Base-by-base conservation (phyloP, 1,140 invertebrate genomes). In the Drosophila neocordata region DNA sequence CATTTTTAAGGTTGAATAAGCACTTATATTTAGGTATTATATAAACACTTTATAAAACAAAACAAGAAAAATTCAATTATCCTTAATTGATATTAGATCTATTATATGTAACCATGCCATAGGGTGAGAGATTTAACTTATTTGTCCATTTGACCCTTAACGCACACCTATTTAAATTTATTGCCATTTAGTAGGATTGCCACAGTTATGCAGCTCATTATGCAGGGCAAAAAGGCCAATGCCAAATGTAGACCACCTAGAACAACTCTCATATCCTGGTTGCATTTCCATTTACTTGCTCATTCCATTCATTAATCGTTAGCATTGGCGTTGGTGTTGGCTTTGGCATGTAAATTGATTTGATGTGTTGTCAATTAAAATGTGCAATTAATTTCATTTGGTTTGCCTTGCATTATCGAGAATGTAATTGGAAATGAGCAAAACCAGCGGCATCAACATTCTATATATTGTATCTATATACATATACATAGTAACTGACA, bases 331-430 rank as follows among this genome's bases (percentile, higher is more conserved):
- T 52, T 38, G 52, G 24, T 15, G 4, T 31, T 38, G 13, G 9
- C 4, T n/a, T 12, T 51, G 66, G 59, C 75, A 70, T 70, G 83
- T 72, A 87, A 88, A 88, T 87, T 87, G 83, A 87, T 87, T 87
- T 88, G 83, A 87, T 87, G 69, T 66, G 79, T 83, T 87, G 83
- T 88, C 83, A 88, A 87, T 87, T 88, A 88, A 87, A 87, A 87
- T 83, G 83, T 88, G 83, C 83, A 87, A 87, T 88, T 87, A 88
- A 87, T 87, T 87, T 79, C 69, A 79, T 88, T 88, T 63, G 79
- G 83, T 70, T 83, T 82, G 79, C 68, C 83, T 59, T 58, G 62
- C 78, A 76, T 87, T 85, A 85, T 82, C 63, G 78, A 67, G 62
- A 55, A 63, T 75, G 65, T 65, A 77, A 85, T 84, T 79, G 68